These are phyloP conservation scores for Orbicella faveolata DNA, from an alignment of 64 coral and sea anemone genomes.

Conservation along the genomic window DNA sequence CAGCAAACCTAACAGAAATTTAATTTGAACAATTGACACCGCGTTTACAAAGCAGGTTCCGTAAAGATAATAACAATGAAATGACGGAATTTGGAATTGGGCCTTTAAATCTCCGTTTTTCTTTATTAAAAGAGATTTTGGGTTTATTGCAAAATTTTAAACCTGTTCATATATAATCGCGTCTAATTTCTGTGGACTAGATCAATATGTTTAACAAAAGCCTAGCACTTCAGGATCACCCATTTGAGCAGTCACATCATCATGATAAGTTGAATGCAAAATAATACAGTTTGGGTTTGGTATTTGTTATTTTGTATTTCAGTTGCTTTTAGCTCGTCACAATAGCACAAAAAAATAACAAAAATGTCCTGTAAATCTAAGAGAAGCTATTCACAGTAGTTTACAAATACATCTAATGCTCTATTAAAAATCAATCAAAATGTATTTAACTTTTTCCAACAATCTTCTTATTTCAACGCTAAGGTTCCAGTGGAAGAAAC, in stretches of 20 bases:
- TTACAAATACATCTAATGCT: too few species aligned
- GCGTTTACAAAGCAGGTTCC: neutral
- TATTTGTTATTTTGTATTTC: neutral
- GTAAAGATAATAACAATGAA: neutral
- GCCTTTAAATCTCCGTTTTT: neutral
- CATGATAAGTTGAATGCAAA: neutral
- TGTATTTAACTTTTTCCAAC: too few species aligned
- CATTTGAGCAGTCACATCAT: neutral
- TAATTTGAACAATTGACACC: neutral
- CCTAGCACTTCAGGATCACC: neutral
- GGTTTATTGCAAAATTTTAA: too few species aligned
- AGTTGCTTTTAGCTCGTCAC: neutral
- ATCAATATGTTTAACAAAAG: too few species aligned
- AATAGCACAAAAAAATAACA: neutral
- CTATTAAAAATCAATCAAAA: too few species aligned
- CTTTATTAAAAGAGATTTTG: neutral
- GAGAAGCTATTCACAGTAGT: neutral
- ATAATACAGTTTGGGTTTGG: neutral
- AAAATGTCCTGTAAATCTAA: neutral
- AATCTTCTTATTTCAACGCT: too few species aligned
- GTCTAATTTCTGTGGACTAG: neutral
- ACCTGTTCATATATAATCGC: too few species aligned
- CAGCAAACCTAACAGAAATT: slow-evolving; percentile 7
- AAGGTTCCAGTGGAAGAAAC: too few species aligned
- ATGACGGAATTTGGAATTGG: neutral